Base-by-base conservation (phyloP, 2,113 vertebrate genomes). In the Dendrocopos noguchii region DNA sequence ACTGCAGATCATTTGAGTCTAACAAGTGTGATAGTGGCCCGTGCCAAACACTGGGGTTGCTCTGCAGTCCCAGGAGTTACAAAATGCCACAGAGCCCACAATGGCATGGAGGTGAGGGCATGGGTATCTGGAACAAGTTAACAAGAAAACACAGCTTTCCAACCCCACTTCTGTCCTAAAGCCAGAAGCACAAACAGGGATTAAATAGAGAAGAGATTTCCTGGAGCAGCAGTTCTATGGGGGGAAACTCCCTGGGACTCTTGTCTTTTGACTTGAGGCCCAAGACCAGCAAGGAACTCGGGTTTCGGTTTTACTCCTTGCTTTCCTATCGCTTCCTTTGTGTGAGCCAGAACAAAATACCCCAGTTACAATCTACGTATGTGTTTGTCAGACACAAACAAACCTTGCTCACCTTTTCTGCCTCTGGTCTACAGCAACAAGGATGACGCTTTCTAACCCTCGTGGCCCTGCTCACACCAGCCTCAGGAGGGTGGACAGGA, bases 41-140 rank as follows among this genome's bases (percentile, higher is more conserved):
- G 2, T 0, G 0, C 63, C 3, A 0, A 3, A 4, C 64, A 2
- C 57, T 0, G 10, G 63, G 16, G 19, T 15, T 6, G 25, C 80
- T 68, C n/a, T 3, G 2, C 1, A 13, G 33, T 64, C 20, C 29
- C 6, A 2, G 9, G 34, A 24, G 4, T 20, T 31, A 34, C 0
- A 1, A 85, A 80, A 91, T 2, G 21, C 47, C 65, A n/a, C 44
- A 28, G 47, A 56, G 21, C 6, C 27, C 2, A 0, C 31, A 17
- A n/a, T 0, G 4, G 29, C 46, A 36, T 42, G 5, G 0, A 76
- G 75, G 36, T 1, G 9, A 91, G 47, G 29, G 28, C 18, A 4
- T 0, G 4, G 65, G 8, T 70, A 79, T 9, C 39, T 8, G 0
- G 12, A 64, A 63, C 6, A 47, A 81, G 59, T 61, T 76, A 9